Conservation (phyloP, 2,888 invertebrate genomes). For the Penaeus monodon region DNA sequence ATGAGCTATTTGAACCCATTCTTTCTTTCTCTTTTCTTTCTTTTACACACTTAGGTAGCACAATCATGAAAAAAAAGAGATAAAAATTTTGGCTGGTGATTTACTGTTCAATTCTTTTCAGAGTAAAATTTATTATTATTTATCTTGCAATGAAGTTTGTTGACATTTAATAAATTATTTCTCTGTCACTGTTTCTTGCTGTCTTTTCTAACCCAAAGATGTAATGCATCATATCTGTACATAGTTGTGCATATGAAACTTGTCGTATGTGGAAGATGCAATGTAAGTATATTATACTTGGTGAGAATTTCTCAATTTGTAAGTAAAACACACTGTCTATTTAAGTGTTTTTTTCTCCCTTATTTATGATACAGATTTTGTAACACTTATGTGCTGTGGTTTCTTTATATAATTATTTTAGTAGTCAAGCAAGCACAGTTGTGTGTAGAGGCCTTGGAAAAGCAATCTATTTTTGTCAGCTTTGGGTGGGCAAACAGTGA, state of each 20-base stretch:
- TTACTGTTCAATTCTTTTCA: too few species aligned
- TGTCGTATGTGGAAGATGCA: constrained; percentile 1
- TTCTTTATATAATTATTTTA: too few species aligned
- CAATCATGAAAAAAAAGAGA: too few species aligned
- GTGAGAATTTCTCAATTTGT: constrained; percentile 18
- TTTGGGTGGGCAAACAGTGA: too few species aligned
- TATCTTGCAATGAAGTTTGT: neutral
- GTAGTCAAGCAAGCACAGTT: too few species aligned
- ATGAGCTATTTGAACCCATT: too few species aligned
- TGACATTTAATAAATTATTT: neutral
- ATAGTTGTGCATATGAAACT: constrained; percentile 30
- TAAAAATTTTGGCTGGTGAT: too few species aligned
- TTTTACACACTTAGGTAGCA: too few species aligned
- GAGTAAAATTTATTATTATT: constrained; percentile 84
- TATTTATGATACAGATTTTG: neutral
- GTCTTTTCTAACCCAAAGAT: neutral
- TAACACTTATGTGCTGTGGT: neutral
- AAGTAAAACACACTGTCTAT: constrained; percentile 6
- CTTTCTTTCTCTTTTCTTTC: too few species aligned
- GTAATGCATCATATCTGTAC: constrained; percentile 8
- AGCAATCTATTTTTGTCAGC: too few species aligned
- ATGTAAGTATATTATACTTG: constrained; percentile 13
- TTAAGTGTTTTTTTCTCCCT: neutral
- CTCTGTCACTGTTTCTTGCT: neutral
- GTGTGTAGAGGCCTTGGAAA: too few species aligned